Conservation (phyloP, 1,140 invertebrate species). For the Pararge aegeria region DNA sequence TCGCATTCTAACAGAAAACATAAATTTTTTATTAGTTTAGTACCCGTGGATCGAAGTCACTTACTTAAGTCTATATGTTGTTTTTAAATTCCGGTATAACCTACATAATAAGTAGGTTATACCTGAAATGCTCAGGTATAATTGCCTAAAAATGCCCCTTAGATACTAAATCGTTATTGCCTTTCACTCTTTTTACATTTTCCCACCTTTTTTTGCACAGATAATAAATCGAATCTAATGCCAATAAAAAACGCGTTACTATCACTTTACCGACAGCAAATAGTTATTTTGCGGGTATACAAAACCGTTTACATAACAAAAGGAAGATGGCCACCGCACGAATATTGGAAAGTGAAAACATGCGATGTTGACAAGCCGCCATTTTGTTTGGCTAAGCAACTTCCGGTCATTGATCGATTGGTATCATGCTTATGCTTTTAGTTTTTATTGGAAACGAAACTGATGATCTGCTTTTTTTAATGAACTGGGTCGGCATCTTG, state of each 20-base stretch:
- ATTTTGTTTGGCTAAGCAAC: slow-evolving; percentile 10
- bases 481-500: too few species aligned
- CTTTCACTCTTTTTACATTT: not conserved
- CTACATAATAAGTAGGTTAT: too few species aligned
- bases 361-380: slow-evolving; percentile 7
- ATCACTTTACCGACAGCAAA: not conserved
- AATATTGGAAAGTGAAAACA: slow-evolving; percentile 14
- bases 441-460: not conserved
- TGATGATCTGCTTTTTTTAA: too few species aligned
- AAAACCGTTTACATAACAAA: slow-evolving; percentile 11
- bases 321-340: slow-evolving; percentile 11
- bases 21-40: too few species aligned
- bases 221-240: not conserved
- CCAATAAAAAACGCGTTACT: slow-evolving; percentile 4
- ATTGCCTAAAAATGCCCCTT: not conserved
- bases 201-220: not conserved
- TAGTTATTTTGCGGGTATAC: slow-evolving; percentile 4
- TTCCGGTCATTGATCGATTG: slow-evolving; percentile 12
- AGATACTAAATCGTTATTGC: not conserved
- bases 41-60: too few species aligned
- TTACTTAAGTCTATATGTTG: too few species aligned
- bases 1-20: too few species aligned
- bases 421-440: slow-evolving; percentile 1
- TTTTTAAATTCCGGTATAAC: too few species aligned
- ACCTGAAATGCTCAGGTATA: too few species aligned